Evolutionary conservation across 2,888 invertebrate species (phyloP).

Genomic region (Cryptosula pallasiana): DNA sequence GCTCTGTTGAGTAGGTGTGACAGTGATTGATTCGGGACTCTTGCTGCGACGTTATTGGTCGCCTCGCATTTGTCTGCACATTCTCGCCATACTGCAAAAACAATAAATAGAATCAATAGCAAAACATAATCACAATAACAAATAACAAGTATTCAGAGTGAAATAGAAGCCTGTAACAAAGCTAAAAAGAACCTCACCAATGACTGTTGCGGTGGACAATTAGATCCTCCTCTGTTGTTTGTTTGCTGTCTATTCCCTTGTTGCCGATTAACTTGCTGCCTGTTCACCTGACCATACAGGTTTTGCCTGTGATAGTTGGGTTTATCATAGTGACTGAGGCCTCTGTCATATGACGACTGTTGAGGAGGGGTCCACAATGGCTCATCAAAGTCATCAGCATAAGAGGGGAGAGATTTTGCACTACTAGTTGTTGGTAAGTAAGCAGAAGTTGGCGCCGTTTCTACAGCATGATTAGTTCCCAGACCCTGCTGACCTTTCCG

Average conservation of each 20-base stretch:
- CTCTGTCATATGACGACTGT: constrained; percentile 5
- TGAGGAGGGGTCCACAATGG: constrained; percentile 17
- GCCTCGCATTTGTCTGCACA: not conserved
- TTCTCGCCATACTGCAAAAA: constrained; percentile 20
- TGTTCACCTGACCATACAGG: constrained; percentile 3
- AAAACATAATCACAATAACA: no score
- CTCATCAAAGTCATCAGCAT: not conserved
- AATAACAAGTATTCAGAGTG: no score
- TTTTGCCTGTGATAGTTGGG: constrained; percentile 18
- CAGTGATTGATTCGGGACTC: constrained; percentile 11
- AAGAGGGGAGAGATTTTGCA: not conserved
- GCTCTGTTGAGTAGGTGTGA: constrained; percentile 15
- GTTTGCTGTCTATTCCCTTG: no score
- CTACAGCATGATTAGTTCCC: not conserved
- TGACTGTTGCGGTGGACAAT: not conserved
- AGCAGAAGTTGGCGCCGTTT: not conserved
- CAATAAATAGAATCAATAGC: no score
- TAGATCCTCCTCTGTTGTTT: not conserved
- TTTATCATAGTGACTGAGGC: constrained; percentile 17
- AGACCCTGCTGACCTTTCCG: constrained; percentile 1
- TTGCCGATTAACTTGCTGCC: not conserved
- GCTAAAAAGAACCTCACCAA: not conserved
- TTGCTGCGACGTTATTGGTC: not conserved
- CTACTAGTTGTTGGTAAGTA: not conserved
- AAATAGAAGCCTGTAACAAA: no score